Conservation (phyloP, 2,113 vertebrate genomes). For the Lontra canadensis region DNA sequence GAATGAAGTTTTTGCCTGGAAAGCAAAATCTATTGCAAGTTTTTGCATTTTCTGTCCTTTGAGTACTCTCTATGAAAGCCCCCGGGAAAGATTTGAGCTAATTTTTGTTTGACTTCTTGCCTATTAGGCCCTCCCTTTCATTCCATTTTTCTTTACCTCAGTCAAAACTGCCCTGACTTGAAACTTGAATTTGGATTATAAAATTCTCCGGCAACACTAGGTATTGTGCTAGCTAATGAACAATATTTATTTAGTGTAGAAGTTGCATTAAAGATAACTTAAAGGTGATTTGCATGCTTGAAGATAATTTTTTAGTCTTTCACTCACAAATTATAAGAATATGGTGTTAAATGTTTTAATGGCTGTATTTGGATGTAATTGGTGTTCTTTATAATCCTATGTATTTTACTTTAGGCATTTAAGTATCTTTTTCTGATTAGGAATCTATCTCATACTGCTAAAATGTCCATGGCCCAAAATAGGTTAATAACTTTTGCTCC, state of each 20-base stretch:
- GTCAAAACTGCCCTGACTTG: not conserved
- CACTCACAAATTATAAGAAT: not conserved
- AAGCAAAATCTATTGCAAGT: not conserved
- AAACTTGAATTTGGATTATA: not conserved
- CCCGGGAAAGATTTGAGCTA: not conserved
- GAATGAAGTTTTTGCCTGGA: not conserved
- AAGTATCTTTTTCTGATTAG: not conserved
- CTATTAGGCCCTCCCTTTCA: not conserved
- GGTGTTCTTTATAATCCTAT: not conserved
- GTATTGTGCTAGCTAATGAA: not conserved
- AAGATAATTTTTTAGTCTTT: not conserved
- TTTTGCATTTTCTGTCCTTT: not conserved
- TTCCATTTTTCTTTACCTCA: not conserved
- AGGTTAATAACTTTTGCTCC: not conserved
- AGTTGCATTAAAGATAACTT: not conserved
- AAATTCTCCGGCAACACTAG: not conserved
- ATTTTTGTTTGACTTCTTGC: conserved; percentile 1
- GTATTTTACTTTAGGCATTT: not conserved
- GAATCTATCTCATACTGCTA: not conserved
- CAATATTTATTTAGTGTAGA: not conserved
- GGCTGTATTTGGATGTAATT: not conserved
- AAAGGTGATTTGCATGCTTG: not conserved
- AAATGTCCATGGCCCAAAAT: not conserved
- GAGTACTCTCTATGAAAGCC: not conserved
- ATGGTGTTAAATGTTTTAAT: conserved; percentile 11